Base-by-base conservation (phyloP, 2,797 vertebrate species). In the Danio choprae region DNA sequence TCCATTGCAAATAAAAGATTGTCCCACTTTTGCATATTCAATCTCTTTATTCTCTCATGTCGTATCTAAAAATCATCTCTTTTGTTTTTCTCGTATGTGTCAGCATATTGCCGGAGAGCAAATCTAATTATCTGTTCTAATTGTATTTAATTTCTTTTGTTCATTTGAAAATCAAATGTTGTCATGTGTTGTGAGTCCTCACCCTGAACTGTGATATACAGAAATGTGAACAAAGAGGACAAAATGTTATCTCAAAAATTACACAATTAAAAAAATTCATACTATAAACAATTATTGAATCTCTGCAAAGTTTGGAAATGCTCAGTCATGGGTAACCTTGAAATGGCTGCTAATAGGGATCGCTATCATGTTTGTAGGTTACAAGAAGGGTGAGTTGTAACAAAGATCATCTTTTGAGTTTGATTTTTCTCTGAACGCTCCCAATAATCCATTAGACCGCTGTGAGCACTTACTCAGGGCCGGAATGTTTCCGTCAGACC, bases 401-500 rank as follows among this genome's bases (percentile, higher is more conserved):
- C 58, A 36, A 50, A 68, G 5, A 43, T 20, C 2, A 44, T 7
- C 6, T 53, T 51, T 38, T 18, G 29, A 53, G 29, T 13, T 40
- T 3, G 6, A 2, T 59, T n/a, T 58, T 58, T 73, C 13, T 73
- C 18, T 59, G 9, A 29, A 59, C 20, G 18, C 10, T 29, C 8
- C 13, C 20, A 22, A 22, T 36, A 13, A 13, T 55, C 7, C 7
- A 6, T 55, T 2, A 40, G 16, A 55, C 7, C 56, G 11, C 20
- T 56, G 15, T 15, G 53, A 56, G 18, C 41, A 13, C 5, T 59
- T 36, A 50, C 36, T 58, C 53, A 22, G 6, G 38, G 41, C n/a
- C 55, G 36, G 46, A 75, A 75, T 76, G 12, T 40, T 15, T 51
- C 41, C 63, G 48, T 15, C 41, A 73, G 22, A 58, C 48, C 69